Conservation (phyloP, 2,888 invertebrate species). For the Entomobrya proxima region DNA sequence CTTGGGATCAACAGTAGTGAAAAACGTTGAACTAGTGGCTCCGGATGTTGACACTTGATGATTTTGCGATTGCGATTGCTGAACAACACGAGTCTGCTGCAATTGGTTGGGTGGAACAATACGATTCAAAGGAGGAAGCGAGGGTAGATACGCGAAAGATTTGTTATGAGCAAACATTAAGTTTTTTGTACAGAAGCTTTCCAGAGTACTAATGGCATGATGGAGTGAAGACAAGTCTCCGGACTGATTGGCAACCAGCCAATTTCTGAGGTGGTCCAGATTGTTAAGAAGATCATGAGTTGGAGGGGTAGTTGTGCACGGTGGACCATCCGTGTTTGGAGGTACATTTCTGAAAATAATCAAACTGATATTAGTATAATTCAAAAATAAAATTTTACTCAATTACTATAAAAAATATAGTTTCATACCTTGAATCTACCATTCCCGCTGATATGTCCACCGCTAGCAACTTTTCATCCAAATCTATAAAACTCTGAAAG, state of each 20-base stretch:
- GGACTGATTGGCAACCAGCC: neutral
- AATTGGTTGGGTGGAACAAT: no score
- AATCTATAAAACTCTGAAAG: constrained; percentile 18
- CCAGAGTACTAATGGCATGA: constrained; percentile 12
- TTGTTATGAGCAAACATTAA: neutral
- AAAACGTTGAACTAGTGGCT: neutral
- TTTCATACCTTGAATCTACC: constrained; percentile 1
- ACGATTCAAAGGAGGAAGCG: neutral
- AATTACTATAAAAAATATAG: neutral
- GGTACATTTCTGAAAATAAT: constrained; percentile 5
- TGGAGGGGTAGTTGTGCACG: neutral
- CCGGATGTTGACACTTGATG: neutral
- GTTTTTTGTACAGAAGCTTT: constrained; percentile 35
- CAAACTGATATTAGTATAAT: no score
- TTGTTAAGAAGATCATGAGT: neutral
- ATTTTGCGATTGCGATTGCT: neutral
- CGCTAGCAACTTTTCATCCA: constrained; percentile 37
- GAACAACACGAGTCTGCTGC: no score
- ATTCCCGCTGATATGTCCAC: constrained; percentile 13
- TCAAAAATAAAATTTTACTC: no score
- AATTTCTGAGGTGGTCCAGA: constrained; percentile 39
- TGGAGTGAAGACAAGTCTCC: constrained; percentile 21
- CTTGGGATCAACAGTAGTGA: neutral
- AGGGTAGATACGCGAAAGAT: neutral
- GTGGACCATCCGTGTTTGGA: neutral